A percentile compares a stretch with the other conserved stretches of the same genome.
Evolutionary conservation across 2,113 vertebrate species (phyloP).

Genomic region (Ptilonorhynchus violaceus): DNA sequence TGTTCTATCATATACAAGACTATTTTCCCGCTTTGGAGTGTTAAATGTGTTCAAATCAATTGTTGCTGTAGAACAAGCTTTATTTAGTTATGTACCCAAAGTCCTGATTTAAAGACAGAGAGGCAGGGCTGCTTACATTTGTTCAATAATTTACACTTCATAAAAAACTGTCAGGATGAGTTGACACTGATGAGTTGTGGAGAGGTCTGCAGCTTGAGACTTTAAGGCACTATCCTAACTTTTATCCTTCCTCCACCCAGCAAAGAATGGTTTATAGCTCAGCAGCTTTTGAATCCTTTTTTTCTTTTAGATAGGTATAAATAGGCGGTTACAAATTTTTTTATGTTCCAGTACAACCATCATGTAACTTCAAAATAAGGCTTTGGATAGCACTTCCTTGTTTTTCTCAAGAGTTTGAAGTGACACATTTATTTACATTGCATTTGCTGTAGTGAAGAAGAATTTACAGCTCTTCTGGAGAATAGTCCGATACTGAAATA

Average conservation of each 20-base stretch:
- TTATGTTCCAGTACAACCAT: background rate
- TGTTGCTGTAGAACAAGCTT: background rate
- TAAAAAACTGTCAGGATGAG: background rate
- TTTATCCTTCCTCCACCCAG: background rate
- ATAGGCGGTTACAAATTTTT: background rate
- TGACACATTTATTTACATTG: background rate
- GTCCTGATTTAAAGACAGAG: background rate
- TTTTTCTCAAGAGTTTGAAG: background rate
- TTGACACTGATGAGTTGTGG: background rate
- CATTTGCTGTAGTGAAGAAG: background rate
- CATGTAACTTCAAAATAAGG: background rate
- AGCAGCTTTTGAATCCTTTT: background rate
- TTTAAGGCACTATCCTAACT: background rate
- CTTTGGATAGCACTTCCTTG: background rate
- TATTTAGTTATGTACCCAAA: background rate
- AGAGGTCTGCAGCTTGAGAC: background rate
- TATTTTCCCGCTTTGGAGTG: background rate
- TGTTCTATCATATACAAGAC: background rate
- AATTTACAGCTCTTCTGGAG: background rate
- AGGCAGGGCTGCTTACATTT: background rate
- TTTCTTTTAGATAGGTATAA: background rate
- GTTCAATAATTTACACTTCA: background rate
- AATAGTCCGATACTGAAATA: background rate
- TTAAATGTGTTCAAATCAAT: background rate
- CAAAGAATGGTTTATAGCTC: background rate